phyloP scores from a whole-genome alignment of 1,140 invertebrate genomes.

The Orius insidiosus region DNA sequence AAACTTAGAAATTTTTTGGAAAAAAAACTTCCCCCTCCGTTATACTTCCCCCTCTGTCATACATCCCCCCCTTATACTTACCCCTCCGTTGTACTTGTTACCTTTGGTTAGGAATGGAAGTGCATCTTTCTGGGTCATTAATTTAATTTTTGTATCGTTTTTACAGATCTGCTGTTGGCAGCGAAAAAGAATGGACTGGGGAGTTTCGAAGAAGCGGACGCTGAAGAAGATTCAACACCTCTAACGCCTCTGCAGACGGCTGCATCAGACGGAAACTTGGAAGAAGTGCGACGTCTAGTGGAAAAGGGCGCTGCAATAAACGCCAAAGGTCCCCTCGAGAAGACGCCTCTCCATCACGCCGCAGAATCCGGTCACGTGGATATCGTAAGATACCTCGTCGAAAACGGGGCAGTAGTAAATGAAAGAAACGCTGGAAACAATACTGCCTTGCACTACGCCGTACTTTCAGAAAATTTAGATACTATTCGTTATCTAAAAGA shows the following conservation, averaged over 20 bases:
- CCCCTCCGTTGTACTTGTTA: too few species aligned
- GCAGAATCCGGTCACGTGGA: conserved; percentile 15
- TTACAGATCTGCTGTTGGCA: too few species aligned
- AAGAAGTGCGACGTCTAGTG: conserved; percentile 18
- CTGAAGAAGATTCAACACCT: too few species aligned
- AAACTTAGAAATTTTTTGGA: too few species aligned
- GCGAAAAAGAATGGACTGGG: too few species aligned
- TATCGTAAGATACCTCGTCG: conserved; percentile 7
- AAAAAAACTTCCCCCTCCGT: too few species aligned
- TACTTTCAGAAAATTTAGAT: conserved; percentile 45
- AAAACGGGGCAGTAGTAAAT: conserved; percentile 14
- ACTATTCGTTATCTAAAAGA: conserved; percentile 47
- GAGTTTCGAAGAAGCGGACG: too few species aligned
- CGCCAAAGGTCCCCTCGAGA: conserved; percentile 6
- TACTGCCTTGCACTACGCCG: conserved; percentile 63
- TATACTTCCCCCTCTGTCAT: too few species aligned
- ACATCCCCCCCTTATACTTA: too few species aligned
- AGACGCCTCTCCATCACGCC: conserved; percentile 13
- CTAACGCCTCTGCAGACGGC: conserved; percentile 25
- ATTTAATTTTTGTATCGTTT: too few species aligned
- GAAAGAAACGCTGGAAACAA: conserved; percentile 10
- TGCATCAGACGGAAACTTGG: conserved; percentile 31
- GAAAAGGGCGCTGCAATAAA: conserved; percentile 15
- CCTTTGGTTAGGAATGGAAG: too few species aligned
- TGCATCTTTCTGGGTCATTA: too few species aligned